Conservation (phyloP, 2,888 invertebrate genomes). For the Pomacea canaliculata region DNA sequence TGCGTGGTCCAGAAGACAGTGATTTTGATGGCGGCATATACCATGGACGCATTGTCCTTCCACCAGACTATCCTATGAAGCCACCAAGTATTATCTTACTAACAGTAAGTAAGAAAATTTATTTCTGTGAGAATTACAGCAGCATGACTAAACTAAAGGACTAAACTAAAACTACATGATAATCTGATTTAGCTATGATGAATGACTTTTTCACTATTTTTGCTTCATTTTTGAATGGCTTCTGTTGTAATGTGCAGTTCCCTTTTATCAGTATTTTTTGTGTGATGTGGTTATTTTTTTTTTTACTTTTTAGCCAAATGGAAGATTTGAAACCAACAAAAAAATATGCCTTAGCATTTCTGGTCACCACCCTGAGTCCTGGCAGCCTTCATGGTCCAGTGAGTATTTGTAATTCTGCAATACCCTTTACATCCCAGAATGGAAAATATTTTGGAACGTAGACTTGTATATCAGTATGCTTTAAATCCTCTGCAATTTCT, state of each 20-base stretch:
- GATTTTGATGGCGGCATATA: slow-evolving; percentile 92
- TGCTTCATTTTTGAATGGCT: no score
- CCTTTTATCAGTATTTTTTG: no score
- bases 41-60: slow-evolving; percentile 89
- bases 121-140: neutral
- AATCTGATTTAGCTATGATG: no score
- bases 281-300: neutral
- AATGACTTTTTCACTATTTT: no score
- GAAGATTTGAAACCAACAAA: slow-evolving; percentile 91
- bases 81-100: slow-evolving; percentile 93
- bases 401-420: slow-evolving; percentile 43
- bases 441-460: no score
- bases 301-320: slow-evolving; percentile 81
- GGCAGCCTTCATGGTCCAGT: slow-evolving; percentile 97
- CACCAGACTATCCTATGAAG: slow-evolving; percentile 96
- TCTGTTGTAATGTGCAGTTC: no score
- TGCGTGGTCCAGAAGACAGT: slow-evolving; percentile 87
- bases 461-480: no score
- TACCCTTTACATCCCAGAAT: no score
- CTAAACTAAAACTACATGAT: no score
- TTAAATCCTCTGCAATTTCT: no score
- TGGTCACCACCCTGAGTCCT: slow-evolving; percentile 96
- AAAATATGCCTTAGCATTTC: slow-evolving; percentile 96
- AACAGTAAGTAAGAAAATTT: slow-evolving; percentile 76
- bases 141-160: no score